Evolutionary conservation across 2,113 vertebrate species (phyloP).

Genomic region (Neolamprologus hecqui): DNA sequence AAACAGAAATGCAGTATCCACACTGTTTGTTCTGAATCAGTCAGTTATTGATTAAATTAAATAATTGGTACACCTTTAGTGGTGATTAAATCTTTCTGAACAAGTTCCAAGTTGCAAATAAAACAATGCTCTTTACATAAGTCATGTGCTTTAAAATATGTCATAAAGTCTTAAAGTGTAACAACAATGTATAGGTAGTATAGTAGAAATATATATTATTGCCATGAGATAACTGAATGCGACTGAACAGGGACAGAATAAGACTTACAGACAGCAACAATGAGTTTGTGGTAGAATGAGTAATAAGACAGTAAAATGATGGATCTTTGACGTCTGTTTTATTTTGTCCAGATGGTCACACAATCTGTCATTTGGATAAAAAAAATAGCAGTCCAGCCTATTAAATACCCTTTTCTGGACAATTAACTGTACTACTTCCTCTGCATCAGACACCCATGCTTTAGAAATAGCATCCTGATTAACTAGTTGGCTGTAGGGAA

Average conservation of each 20-base stretch:
- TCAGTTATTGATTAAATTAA: neutral
- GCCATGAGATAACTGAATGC: neutral
- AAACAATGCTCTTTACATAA: neutral
- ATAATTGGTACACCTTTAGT: neutral
- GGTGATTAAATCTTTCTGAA: neutral
- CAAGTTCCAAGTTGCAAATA: neutral
- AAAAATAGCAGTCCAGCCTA: neutral
- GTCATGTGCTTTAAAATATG: neutral
- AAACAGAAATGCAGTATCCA: neutral
- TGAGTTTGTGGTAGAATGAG: neutral
- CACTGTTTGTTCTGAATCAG: neutral
- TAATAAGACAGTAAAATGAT: neutral
- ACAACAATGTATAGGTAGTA: neutral
- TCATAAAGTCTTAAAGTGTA: neutral
- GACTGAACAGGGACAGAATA: neutral
- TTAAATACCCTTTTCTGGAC: neutral
- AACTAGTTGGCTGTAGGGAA: neutral
- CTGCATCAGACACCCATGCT: neutral
- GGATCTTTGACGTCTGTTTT: neutral
- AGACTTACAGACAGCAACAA: neutral
- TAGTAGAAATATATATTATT: neutral
- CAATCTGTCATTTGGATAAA: conserved; percentile 9
- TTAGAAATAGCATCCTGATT: conserved; percentile 14
- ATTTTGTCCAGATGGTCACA: conserved; percentile 33
- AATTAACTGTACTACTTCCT: neutral